phyloP scores from a whole-genome alignment of 2,888 invertebrate species.

The Rapana venosa region DNA sequence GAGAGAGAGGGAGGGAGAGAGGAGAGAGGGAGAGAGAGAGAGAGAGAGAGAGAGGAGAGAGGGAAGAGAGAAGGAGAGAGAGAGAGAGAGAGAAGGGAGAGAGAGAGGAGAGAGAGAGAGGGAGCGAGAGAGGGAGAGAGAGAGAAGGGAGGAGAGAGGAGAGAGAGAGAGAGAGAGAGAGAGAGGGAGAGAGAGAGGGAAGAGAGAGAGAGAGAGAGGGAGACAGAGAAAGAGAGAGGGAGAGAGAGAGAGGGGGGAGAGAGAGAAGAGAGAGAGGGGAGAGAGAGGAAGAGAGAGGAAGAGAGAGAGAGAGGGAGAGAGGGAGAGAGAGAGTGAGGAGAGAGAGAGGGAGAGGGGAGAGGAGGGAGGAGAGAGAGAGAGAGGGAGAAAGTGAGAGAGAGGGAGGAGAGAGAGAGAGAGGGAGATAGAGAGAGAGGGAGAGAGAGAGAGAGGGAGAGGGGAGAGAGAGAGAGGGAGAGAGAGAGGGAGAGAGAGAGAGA shows the following conservation, averaged over 20 bases:
- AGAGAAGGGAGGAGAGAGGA: no score
- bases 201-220: no score
- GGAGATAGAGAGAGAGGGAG: neutral
- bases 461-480: neutral
- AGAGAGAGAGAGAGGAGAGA: no score
- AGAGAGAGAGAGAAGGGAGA: no score
- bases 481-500: neutral
- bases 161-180: neutral
- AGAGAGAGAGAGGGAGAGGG: neutral
- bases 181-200: neutral
- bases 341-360: neutral
- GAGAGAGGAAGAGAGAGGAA: neutral
- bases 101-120: no score
- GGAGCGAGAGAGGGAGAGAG: no score
- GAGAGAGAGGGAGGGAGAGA: no score
- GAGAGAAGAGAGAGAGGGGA: constrained; percentile 1
- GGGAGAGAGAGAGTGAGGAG: neutral
- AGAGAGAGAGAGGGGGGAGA: neutral
- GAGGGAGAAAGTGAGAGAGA: neutral
- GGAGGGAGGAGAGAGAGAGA: neutral
- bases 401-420: neutral
- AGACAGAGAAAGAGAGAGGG: neutral
- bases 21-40: no score
- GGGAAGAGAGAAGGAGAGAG: no score
- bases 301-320: neutral